Evolutionary conservation across 2,797 vertebrate species (phyloP).

Genomic region (Sus cebifrons): DNA sequence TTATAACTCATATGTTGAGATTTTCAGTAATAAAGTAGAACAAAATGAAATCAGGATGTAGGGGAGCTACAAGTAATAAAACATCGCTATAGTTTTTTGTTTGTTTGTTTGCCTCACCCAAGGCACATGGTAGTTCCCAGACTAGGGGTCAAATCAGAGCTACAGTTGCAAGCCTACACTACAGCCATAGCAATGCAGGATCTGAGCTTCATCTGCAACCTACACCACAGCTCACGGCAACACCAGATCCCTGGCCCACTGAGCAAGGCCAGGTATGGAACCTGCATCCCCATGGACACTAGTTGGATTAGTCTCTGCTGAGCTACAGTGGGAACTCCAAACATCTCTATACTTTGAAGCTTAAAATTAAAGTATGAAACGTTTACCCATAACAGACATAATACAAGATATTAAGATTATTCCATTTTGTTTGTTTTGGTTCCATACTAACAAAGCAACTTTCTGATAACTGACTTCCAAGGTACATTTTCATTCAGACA

Average conservation of each 20-base stretch:
- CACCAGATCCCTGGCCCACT: too few relatives aligned
- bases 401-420: constrained; percentile 3
- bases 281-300: too few relatives aligned
- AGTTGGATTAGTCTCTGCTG: too few relatives aligned
- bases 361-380: constrained; percentile 61
- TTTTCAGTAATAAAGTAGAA: constrained; percentile 53
- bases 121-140: too few relatives aligned
- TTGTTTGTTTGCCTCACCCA: too few relatives aligned
- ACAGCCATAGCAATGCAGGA: too few relatives aligned
- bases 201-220: too few relatives aligned
- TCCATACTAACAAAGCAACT: background rate
- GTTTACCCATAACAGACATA: background rate
- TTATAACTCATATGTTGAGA: background rate
- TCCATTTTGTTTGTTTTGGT: constrained; percentile 27
- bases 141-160: too few relatives aligned
- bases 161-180: too few relatives aligned
- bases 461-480: constrained; percentile 4
- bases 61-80: background rate
- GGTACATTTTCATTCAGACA: background rate
- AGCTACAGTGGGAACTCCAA: background rate
- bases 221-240: too few relatives aligned
- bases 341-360: background rate
- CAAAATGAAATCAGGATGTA: background rate
- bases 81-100: background rate
- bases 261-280: too few relatives aligned